These are phyloP conservation scores for Emydoidea blandingii DNA, from an alignment of 2,797 vertebrate genomes.

Conservation along the genomic window DNA sequence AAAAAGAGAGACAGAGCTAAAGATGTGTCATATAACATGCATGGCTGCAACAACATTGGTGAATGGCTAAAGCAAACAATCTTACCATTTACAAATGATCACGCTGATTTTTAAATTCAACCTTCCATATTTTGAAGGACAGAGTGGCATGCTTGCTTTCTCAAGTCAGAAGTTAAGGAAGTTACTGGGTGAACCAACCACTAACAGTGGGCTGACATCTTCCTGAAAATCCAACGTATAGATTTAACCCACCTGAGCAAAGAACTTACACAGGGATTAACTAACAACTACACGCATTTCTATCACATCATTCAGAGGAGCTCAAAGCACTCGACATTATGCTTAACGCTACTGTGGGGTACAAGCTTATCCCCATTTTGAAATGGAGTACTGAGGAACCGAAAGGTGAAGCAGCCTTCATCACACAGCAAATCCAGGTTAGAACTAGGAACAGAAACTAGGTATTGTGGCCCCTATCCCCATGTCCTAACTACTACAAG, in stretches of 20 bases:
- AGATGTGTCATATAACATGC: conserved; percentile 6
- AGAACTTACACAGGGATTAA: not conserved
- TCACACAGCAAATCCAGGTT: not conserved
- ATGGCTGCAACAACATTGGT: conserved; percentile 48
- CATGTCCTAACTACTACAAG: rapidly evolving
- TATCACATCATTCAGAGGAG: not conserved
- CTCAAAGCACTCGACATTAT: not conserved
- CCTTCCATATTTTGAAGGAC: not conserved
- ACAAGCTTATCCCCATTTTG: rapidly evolving
- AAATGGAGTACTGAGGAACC: rapidly evolving
- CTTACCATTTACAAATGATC: not conserved
- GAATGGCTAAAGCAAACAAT: conserved; percentile 60
- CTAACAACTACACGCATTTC: not conserved
- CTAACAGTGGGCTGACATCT: not conserved
- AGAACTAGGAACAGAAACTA: not conserved
- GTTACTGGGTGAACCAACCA: too few relatives aligned
- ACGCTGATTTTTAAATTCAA: conserved; percentile 26
- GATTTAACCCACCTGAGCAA: not conserved
- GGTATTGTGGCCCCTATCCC: rapidly evolving
- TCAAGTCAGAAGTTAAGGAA: rapidly evolving
- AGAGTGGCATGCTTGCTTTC: not conserved
- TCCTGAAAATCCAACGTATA: not conserved
- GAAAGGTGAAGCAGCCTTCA: not conserved
- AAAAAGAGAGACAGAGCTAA: conserved; percentile 16
- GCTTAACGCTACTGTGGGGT: not conserved